Base-by-base conservation (phyloP, 2,888 invertebrate species). In the Amphiduros pacificus region DNA sequence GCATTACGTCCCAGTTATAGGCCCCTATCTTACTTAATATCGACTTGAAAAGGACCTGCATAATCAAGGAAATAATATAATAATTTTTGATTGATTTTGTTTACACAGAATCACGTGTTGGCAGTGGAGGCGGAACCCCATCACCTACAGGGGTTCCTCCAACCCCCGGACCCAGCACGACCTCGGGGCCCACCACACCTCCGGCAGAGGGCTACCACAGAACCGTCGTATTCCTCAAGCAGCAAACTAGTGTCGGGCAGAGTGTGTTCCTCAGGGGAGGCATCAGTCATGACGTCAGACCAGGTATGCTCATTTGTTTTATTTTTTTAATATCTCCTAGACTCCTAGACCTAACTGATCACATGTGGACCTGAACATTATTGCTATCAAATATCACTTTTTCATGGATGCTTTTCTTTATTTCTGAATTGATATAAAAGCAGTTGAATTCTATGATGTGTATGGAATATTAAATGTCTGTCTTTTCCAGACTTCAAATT, bases 251-350 rank as follows among this genome's bases (percentile, higher is more conserved):
- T 1, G 66, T 72, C 0, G 84, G 84, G 9, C 77, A 84, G 67
- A 79, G 84, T 64, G 50, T 85, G 49, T 85, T 85, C 71, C 73
- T 85, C 50, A 67, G 84, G 40, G 85, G 85, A 17, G 85, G 79
- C 11, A 69, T 79, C 32, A 74, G 72, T 50, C 72, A 73, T 41
- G 53, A 60, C 5, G 68, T 69, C 17, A 66, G 72, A 36, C 32
- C 72, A 62, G 77, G 77, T 78, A 48, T 53, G 51, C 27, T 29
- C 31, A 54, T 6, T 6, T n/a, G n/a, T n/a, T n/a, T n/a, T n/a
- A n/a, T n/a, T n/a, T n/a, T n/a, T n/a, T n/a, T n/a, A n/a, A n/a
- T n/a, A n/a, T n/a, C n/a, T n/a, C n/a, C n/a, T n/a, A n/a, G n/a
- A n/a, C n/a, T n/a, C n/a, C n/a, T n/a, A n/a, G n/a, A n/a, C n/a